These are phyloP conservation scores for Brachyistius frenatus DNA, from an alignment of 2,113 vertebrate genomes.

Conservation along the genomic window DNA sequence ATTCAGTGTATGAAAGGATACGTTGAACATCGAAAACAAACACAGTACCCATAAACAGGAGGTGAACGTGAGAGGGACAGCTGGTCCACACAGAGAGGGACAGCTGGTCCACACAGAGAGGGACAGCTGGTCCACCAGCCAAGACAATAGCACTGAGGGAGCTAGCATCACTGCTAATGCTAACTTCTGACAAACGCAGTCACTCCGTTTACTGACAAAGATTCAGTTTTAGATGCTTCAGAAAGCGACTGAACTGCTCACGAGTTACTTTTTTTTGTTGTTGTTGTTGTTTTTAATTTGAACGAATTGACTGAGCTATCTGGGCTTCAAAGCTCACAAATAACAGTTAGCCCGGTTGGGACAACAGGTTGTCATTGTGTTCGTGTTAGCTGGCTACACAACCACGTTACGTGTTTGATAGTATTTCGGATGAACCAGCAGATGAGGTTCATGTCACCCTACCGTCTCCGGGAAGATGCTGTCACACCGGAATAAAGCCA, in stretches of 20 bases:
- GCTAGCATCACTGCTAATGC: slow-evolving; percentile 54
- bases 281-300: background rate
- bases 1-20: background rate
- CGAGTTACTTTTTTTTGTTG: accelerated
- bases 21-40: background rate
- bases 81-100: too few relatives aligned
- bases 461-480: background rate
- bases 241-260: too few relatives aligned
- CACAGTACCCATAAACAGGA: background rate
- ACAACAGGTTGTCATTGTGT: slow-evolving; percentile 72
- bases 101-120: too few relatives aligned
- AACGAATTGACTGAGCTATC: background rate
- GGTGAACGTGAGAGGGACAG: background rate
- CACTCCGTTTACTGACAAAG: background rate
- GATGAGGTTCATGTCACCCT: background rate
- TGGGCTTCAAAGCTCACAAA: slow-evolving; percentile 1
- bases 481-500: background rate
- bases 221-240: background rate
- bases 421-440: background rate
- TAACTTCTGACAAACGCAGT: slow-evolving; percentile 36
- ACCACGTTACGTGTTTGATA: background rate
- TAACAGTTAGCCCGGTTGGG: background rate
- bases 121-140: background rate
- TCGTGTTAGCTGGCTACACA: slow-evolving; percentile 29
- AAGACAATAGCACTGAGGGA: slow-evolving; percentile 24